Conservation (phyloP, 2,888 invertebrate genomes). For the Eristalis arbustorum region DNA sequence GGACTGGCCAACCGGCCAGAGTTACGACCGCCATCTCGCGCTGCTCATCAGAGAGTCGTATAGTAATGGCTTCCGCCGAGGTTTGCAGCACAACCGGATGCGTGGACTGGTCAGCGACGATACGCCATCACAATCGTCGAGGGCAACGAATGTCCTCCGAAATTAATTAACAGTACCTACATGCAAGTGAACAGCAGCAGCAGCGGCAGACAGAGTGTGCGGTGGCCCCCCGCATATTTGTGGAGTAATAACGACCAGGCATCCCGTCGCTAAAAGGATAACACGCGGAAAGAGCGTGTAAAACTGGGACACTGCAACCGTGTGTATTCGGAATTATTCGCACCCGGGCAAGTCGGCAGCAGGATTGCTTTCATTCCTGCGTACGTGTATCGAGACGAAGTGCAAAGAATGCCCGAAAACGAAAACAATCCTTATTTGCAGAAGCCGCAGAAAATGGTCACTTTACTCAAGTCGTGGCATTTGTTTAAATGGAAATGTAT, state of each 20-base stretch:
- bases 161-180: slow-evolving; percentile 47
- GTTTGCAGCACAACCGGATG: slow-evolving; percentile 46
- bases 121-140: slow-evolving; percentile 8
- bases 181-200: slow-evolving; percentile 3
- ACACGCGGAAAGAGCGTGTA: slow-evolving; percentile 30
- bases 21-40: slow-evolving; percentile 6
- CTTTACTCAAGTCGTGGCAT: slow-evolving; percentile 34
- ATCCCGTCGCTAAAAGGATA: slow-evolving; percentile 45
- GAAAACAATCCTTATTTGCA: slow-evolving; percentile 47
- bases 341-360: slow-evolving; percentile 10
- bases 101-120: slow-evolving; percentile 57
- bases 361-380: neutral
- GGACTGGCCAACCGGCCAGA: neutral
- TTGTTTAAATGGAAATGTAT: slow-evolving; percentile 47
- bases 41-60: slow-evolving; percentile 25
- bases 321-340: slow-evolving; percentile 3
- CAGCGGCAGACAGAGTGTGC: neutral
- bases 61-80: slow-evolving; percentile 63
- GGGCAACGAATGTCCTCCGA: slow-evolving; percentile 55
- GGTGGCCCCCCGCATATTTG: slow-evolving; percentile 42
- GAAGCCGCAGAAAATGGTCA: slow-evolving; percentile 11
- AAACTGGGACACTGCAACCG: slow-evolving; percentile 20
- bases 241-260: slow-evolving; percentile 53
- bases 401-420: slow-evolving; percentile 28
- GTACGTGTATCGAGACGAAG: neutral